These are phyloP conservation scores for Tragelaphus imberbis DNA, from an alignment of 2,113 vertebrate genomes.

Conservation along the genomic window DNA sequence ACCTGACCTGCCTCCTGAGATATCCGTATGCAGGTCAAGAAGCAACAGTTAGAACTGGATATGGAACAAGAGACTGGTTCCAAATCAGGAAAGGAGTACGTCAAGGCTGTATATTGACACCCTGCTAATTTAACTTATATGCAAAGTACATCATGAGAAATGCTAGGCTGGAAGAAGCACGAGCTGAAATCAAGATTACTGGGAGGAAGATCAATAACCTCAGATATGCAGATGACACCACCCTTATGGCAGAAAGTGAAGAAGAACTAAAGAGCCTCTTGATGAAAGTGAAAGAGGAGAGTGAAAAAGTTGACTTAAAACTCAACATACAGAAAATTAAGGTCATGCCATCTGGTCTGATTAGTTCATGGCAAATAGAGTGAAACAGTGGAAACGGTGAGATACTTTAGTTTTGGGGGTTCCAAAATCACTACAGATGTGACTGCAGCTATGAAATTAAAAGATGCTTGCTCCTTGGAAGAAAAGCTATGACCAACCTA, in stretches of 20 bases:
- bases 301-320: neutral
- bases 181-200: neutral
- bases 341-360: neutral
- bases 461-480: neutral
- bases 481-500: neutral
- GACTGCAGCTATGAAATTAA: neutral
- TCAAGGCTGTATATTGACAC: neutral
- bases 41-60: neutral
- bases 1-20: neutral
- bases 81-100: neutral
- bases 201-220: neutral
- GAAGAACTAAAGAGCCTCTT: neutral
- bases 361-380: neutral
- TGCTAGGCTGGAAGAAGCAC: neutral
- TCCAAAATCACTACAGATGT: neutral
- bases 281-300: neutral
- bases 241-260: neutral
- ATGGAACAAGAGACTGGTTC: neutral
- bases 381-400: neutral
- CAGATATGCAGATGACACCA: neutral
- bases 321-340: neutral
- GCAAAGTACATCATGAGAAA: neutral
- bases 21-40: neutral
- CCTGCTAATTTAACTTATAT: neutral
- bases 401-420: neutral